Conservation (phyloP, 2,113 vertebrate species). For the Epinephelus fuscoguttatus region DNA sequence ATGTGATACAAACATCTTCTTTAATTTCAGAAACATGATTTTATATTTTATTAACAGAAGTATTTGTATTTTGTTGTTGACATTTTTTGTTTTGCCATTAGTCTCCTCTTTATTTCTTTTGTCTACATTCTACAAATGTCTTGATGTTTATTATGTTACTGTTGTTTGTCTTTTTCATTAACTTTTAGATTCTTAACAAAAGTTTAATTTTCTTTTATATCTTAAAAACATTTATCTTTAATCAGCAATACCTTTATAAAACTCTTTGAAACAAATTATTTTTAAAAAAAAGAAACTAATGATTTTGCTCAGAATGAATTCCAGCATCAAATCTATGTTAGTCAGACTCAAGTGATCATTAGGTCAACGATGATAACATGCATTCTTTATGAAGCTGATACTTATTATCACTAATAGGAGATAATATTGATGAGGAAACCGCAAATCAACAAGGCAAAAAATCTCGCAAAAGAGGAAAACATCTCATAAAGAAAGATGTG, state of each 20-base stretch:
- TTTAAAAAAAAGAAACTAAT: not conserved
- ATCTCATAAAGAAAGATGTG: constrained; percentile 51
- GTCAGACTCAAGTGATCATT: not conserved
- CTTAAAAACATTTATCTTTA: not conserved
- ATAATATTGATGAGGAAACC: constrained; percentile 53
- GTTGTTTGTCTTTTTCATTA: constrained; percentile 31
- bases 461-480: constrained; percentile 60
- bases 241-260: not conserved
- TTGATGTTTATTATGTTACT: not conserved
- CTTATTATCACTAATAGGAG: constrained; percentile 62
- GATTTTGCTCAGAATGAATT: not conserved
- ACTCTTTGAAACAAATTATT: not conserved
- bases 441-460: constrained; percentile 53
- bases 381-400: constrained; percentile 37
- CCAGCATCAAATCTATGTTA: not conserved
- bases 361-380: not conserved
- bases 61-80: not conserved
- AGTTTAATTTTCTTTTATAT: not conserved
- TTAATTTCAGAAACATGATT: too few relatives aligned
- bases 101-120: not conserved
- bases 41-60: too few relatives aligned
- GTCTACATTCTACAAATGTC: not conserved
- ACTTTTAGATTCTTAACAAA: not conserved
- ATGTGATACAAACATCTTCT: not conserved
- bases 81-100: not conserved